Evolutionary conservation across 2,888 invertebrate species (phyloP).

Genomic region (Clusia tigrina): DNA sequence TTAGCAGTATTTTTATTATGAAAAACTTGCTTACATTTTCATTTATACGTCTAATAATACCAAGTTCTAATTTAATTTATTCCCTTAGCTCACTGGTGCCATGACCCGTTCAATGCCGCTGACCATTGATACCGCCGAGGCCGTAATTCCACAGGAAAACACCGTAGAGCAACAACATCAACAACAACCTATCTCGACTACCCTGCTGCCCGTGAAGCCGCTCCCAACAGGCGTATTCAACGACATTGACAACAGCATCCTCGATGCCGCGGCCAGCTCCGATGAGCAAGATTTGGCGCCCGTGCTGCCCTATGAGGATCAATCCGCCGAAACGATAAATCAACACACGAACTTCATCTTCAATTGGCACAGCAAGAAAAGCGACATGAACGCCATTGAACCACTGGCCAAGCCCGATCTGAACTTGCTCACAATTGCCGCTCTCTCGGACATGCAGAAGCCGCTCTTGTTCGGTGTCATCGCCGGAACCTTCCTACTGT

Average conservation of each 20-base stretch:
- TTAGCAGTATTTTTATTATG: too few species aligned
- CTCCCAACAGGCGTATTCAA: constrained; percentile 21
- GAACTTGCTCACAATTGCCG: constrained; percentile 43
- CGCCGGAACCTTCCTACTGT: constrained; percentile 45
- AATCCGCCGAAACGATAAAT: constrained; percentile 42
- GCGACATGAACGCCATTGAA: constrained; percentile 46
- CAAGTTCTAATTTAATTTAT: constrained; percentile 20
- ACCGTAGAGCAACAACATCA: background rate
- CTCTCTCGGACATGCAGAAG: constrained; percentile 47
- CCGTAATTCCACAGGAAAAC: background rate
- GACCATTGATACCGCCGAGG: constrained; percentile 54
- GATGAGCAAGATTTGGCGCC: constrained; percentile 31
- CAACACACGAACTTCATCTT: constrained; percentile 46
- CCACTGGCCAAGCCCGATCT: constrained; percentile 44
- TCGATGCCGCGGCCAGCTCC: constrained; percentile 29
- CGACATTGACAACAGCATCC: constrained; percentile 13
- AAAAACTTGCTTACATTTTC: too few species aligned
- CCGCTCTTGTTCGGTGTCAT: constrained; percentile 49
- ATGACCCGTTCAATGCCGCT: constrained; percentile 61
- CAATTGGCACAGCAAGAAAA: constrained; percentile 45
- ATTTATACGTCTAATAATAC: too few species aligned
- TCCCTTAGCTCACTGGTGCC: constrained; percentile 55
- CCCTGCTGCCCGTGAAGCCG: background rate
- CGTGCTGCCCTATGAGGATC: constrained; percentile 33
- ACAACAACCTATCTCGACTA: background rate